These are phyloP conservation scores for Bombyx huttoni DNA, from an alignment of 2,888 invertebrate genomes.

Conservation along the genomic window DNA sequence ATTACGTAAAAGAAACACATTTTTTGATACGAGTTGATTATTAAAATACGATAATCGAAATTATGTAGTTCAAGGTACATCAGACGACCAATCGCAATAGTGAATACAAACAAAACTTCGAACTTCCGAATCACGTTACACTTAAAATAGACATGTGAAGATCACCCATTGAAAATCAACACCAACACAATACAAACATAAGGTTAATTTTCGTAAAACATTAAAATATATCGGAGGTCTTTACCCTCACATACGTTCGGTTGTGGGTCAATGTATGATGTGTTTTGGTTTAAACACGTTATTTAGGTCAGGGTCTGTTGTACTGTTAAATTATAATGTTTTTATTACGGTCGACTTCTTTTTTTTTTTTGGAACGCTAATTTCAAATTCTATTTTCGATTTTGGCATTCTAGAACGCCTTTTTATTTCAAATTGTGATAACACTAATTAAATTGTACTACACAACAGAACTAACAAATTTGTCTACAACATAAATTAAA, in stretches of 20 bases:
- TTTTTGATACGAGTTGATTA: no score
- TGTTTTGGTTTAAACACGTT: slow-evolving; percentile 36
- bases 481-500: no score
- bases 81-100: not conserved
- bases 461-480: no score
- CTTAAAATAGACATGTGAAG: not conserved
- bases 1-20: no score
- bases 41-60: no score
- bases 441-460: no score
- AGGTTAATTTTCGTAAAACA: slow-evolving; percentile 11
- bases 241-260: slow-evolving; percentile 44
- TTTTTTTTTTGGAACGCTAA: no score
- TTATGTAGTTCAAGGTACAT: not conserved
- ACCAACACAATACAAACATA: not conserved
- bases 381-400: no score
- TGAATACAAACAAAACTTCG: slow-evolving; percentile 4
- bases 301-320: slow-evolving; percentile 27
- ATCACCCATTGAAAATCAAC: not conserved
- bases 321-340: no score
- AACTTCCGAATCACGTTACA: not conserved
- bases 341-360: no score
- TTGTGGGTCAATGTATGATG: slow-evolving; percentile 45
- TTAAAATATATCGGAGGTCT: slow-evolving; percentile 25
- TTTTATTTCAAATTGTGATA: no score
- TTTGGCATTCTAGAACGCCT: no score